Conservation (phyloP, 2,888 invertebrate genomes). For the Apamea epomidion region DNA sequence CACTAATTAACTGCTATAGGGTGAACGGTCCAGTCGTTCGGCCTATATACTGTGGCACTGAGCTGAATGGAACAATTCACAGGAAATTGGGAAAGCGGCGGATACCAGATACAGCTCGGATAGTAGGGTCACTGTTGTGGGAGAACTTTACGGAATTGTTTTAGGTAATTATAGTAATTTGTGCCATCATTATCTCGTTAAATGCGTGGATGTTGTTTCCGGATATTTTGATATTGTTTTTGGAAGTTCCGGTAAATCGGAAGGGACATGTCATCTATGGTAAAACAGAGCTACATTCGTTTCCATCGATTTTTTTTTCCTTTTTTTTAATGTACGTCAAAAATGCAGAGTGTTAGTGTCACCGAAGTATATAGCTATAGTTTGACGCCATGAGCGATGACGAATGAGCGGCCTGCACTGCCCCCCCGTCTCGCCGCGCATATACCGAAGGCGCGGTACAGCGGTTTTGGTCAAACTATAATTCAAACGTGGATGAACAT, state of each 20-base stretch:
- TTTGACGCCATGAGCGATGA: too few relatives aligned
- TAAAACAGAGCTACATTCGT: neutral
- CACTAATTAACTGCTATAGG: slow-evolving; percentile 76
- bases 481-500: neutral
- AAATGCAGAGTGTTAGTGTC: neutral
- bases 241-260: neutral
- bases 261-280: neutral
- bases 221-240: slow-evolving; percentile 15
- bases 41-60: slow-evolving; percentile 57
- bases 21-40: slow-evolving; percentile 70
- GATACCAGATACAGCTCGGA: slow-evolving; percentile 57
- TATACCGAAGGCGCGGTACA: too few relatives aligned
- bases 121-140: slow-evolving; percentile 47
- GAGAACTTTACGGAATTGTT: slow-evolving; percentile 46
- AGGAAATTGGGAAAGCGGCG: slow-evolving; percentile 75
- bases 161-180: slow-evolving; percentile 58
- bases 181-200: slow-evolving; percentile 34
- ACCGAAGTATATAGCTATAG: too few relatives aligned
- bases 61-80: slow-evolving; percentile 69
- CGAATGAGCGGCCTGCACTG: too few relatives aligned
- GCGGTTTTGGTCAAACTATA: too few relatives aligned
- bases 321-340: neutral
- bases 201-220: slow-evolving; percentile 23
- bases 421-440: too few relatives aligned
- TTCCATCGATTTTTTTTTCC: neutral